Base-by-base conservation (phyloP, 2,888 invertebrate genomes). In the Phyllotreta cruciferae region DNA sequence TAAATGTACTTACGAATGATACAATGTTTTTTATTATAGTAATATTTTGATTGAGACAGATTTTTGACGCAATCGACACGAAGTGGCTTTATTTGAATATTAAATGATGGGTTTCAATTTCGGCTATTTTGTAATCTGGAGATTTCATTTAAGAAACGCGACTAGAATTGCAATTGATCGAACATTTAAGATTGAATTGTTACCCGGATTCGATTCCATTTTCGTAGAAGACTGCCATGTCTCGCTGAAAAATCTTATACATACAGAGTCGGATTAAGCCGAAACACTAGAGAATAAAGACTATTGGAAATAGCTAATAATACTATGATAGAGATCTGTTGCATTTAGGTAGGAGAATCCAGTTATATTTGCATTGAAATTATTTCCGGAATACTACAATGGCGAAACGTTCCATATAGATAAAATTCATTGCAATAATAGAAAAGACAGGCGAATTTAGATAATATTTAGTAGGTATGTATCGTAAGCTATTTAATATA, bases 141-240 rank as follows among this genome's bases (percentile, higher is more conserved):
- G 66, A 70, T 71, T 73, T 71, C 71, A 73, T 73, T 71, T 66
- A 69, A 70, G 67, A 53, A 66, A 67, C 71, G 71, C 67, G 71
- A 62, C 47, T 58, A 60, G 71, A 71, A 71, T 73, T 69, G 70
- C 66, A 71, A 71, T 71, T 72, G 63, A 56, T 60, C 63, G 66
- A 71, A 71, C 71, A 69, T 69, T 72, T 71, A 72, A 69, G 70
- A 71, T 66, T 68, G 70, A 71, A 69, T 69, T 67, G 70, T 71
- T 69, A 63, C 53, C 62, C 44, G 64, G 70, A 72, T 71, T 70
- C 71, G 69, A 72, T 72, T 72, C 70, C 57, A 68, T 24, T 41
- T 24, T 52, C 35, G 58, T 41, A 52, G 42, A 50, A 58, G 52
- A 52, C 45, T 42, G 52, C 38, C 52, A 10, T 52, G 52, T 52